Percentiles rank a stretch among this genome's conserved stretches.
Conservation (phyloP, 2,888 invertebrate genomes). For the Clusia tigrina region DNA sequence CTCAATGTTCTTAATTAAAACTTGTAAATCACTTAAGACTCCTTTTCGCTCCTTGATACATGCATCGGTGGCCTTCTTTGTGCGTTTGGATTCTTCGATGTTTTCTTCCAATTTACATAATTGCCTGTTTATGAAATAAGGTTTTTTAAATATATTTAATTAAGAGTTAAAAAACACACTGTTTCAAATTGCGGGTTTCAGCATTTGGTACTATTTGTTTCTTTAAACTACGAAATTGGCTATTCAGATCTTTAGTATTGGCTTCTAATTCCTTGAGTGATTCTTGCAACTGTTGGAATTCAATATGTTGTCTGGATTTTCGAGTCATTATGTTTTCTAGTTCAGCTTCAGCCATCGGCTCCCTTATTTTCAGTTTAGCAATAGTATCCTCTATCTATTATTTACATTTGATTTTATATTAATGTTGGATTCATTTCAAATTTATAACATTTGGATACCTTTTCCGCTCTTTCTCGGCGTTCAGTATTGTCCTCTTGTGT, state of each 20-base stretch:
- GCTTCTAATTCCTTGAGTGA: conserved; percentile 34
- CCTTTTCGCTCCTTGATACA: conserved; percentile 38
- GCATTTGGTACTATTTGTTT: conserved; percentile 47
- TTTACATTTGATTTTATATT: too few relatives aligned
- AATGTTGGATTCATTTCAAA: too few relatives aligned
- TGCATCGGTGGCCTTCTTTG: conserved; percentile 25
- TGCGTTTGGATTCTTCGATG: conserved; percentile 32
- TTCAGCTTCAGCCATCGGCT: too few relatives aligned
- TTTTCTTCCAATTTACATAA: conserved; percentile 20
- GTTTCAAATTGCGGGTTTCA: conserved; percentile 41
- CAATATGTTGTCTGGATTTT: too few relatives aligned
- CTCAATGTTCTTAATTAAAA: conserved; percentile 36
- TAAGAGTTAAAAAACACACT: conserved; percentile 31
- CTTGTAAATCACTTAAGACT: conserved; percentile 32
- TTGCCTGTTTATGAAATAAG: conserved; percentile 30
- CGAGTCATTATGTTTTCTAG: too few relatives aligned
- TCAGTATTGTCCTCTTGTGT: conserved; percentile 40
- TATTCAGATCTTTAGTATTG: conserved; percentile 31
- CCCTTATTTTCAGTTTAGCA: too few relatives aligned
- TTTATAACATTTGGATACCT: too few relatives aligned
- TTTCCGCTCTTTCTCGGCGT: conserved; percentile 30
- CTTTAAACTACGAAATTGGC: conserved; percentile 36
- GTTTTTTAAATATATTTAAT: conserved; percentile 18
- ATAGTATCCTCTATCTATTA: too few relatives aligned
- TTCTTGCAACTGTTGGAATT: conserved; percentile 31